phyloP scores from a whole-genome alignment of 2,797 vertebrate species.

The Xenentodon cancila region DNA sequence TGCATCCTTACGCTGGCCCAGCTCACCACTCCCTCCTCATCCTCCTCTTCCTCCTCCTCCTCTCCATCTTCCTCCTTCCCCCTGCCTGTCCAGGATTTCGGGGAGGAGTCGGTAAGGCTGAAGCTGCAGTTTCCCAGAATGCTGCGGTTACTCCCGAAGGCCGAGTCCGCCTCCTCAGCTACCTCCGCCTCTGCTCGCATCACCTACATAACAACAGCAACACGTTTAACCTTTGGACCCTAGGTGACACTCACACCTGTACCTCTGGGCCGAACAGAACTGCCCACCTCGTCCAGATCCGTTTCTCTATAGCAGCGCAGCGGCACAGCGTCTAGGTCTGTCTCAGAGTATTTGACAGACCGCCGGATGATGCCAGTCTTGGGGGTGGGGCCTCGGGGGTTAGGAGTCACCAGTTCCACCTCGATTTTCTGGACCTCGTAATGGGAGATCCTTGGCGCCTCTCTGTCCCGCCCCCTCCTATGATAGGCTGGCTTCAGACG shows the following conservation, averaged over 20 bases:
- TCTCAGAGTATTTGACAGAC: constrained; percentile 92
- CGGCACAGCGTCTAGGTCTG: constrained; percentile 92
- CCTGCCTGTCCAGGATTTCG: constrained; percentile 28
- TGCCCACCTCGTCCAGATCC: constrained; percentile 89
- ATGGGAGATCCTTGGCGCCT: constrained; percentile 30
- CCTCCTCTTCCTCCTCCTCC: constrained; percentile 48
- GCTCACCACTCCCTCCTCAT: constrained; percentile 75
- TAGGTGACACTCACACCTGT: background rate
- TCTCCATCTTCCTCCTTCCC: constrained; percentile 26
- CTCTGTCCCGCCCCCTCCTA: constrained; percentile 33
- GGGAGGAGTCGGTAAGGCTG: constrained; percentile 45
- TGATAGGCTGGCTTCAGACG: constrained; percentile 35
- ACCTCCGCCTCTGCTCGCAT: constrained; percentile 72
- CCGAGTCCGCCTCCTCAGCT: constrained; percentile 83
- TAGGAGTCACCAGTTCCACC: constrained; percentile 81
- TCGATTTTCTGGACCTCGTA: constrained; percentile 83
- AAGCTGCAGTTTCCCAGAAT: constrained; percentile 74
- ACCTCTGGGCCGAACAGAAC: background rate
- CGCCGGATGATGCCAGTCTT: constrained; percentile 85
- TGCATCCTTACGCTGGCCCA: constrained; percentile 76
- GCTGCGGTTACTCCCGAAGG: constrained; percentile 89
- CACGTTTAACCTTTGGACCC: too few relatives aligned
- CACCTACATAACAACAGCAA: constrained; percentile 47
- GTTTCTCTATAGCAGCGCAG: constrained; percentile 93
- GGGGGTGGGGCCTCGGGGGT: constrained; percentile 45